phyloP scores from a whole-genome alignment of 2,888 invertebrate species.

The Amiota minor region DNA sequence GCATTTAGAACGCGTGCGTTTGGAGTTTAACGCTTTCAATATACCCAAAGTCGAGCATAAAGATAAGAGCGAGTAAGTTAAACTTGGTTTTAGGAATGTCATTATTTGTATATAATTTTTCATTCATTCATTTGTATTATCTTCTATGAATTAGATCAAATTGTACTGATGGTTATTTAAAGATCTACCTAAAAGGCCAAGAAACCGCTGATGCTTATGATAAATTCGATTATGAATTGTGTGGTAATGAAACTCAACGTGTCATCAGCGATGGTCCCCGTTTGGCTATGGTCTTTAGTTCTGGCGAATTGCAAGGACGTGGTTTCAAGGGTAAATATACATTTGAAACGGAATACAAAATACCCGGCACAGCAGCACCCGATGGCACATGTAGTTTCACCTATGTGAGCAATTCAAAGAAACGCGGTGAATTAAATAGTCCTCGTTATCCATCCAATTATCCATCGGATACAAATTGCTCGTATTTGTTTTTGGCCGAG shows the following conservation, averaged over 20 bases:
- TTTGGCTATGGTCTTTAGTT: conserved; percentile 95
- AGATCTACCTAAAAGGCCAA: conserved; percentile 92
- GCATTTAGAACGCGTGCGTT: conserved; percentile 92
- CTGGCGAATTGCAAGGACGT: conserved; percentile 90
- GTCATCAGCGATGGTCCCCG: conserved; percentile 93
- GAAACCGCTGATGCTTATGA: conserved; percentile 94
- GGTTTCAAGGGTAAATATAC: conserved; percentile 84
- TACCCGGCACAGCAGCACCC: conserved; percentile 94
- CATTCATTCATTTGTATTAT: background rate
- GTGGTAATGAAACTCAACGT: conserved; percentile 88
- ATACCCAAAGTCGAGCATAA: conserved; percentile 84
- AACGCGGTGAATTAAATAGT: conserved; percentile 94
- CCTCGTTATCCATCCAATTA: conserved; percentile 97
- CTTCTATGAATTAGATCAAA: conserved; percentile 73
- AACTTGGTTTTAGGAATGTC: background rate
- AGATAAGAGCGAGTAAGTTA: conserved; percentile 86
- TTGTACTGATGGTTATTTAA: conserved; percentile 92
- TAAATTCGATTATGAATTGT: conserved; percentile 93
- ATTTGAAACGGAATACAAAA: conserved; percentile 86
- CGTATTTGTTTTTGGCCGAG: conserved; percentile 89
- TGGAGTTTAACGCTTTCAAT: conserved; percentile 91
- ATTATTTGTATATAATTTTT: background rate
- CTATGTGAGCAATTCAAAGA: conserved; percentile 89
- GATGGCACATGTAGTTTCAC: conserved; percentile 93
- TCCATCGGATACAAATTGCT: conserved; percentile 95